phyloP scores from a whole-genome alignment of 2,888 invertebrate genomes.

The Aspidiotus rigidus region DNA sequence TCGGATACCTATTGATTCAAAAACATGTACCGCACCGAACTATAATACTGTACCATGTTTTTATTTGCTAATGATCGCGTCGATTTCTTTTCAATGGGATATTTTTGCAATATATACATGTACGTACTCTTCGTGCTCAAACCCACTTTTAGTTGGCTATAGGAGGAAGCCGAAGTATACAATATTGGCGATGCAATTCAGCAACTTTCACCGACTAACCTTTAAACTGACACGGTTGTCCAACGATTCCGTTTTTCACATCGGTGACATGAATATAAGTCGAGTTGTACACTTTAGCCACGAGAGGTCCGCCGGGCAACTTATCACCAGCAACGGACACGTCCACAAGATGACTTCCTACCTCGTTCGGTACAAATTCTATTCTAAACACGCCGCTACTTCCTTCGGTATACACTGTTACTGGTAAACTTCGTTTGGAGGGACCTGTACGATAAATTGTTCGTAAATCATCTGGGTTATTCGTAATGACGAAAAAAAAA shows the following conservation, averaged over 20 bases:
- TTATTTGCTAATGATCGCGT: too few relatives aligned
- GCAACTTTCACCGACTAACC: conserved; percentile 50
- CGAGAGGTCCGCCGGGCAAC: conserved; percentile 77
- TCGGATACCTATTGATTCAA: too few relatives aligned
- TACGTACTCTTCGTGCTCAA: too few relatives aligned
- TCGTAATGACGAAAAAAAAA: too few relatives aligned
- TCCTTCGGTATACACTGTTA: conserved; percentile 69
- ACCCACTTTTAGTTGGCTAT: neutral
- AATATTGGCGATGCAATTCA: neutral
- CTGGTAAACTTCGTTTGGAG: conserved; percentile 70
- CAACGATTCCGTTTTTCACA: conserved; percentile 85
- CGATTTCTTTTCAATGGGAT: too few relatives aligned
- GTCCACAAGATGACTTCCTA: conserved; percentile 89
- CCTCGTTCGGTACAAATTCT: conserved; percentile 86
- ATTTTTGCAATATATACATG: too few relatives aligned
- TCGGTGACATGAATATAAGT: conserved; percentile 89
- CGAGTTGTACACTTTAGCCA: conserved; percentile 91
- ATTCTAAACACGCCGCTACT: conserved; percentile 74
- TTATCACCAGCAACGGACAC: conserved; percentile 82
- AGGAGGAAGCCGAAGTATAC: neutral
- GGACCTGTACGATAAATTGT: conserved; percentile 50
- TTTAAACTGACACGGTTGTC: conserved; percentile 92
- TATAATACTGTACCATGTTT: too few relatives aligned
- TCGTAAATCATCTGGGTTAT: too few relatives aligned
- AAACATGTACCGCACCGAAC: too few relatives aligned